A percentile compares a stretch with the other conserved stretches of the same genome.
These are phyloP conservation scores for Nautilus pompilius DNA, from an alignment of 1,140 invertebrate species.

Conservation along the genomic window DNA sequence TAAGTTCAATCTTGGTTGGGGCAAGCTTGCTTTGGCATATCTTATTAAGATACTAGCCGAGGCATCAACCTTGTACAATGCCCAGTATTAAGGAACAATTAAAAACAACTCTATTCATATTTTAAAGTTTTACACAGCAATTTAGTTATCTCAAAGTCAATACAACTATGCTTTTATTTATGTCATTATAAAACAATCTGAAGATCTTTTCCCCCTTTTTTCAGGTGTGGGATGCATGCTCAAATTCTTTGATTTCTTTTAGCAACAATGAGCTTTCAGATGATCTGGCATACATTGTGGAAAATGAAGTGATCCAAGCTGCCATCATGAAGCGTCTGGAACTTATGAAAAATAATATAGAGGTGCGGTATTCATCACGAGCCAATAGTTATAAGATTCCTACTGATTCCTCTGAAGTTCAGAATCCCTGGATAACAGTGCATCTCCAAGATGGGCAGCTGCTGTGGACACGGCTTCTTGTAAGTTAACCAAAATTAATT, in stretches of 20 bases:
- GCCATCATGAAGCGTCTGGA: slow-evolving; percentile 61
- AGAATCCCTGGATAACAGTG: slow-evolving; percentile 45
- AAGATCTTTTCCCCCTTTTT: slow-evolving; percentile 13
- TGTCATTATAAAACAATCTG: background rate
- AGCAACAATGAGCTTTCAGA: slow-evolving; percentile 70
- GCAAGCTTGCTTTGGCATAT: no score
- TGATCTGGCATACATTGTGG: slow-evolving; percentile 83
- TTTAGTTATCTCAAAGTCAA: no score
- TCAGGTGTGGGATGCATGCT: slow-evolving; percentile 87
- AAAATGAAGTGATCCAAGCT: slow-evolving; percentile 83
- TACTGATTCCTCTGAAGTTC: slow-evolving; percentile 10
- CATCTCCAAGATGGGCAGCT: slow-evolving; percentile 49
- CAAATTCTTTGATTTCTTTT: slow-evolving; percentile 83
- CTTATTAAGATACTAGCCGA: no score
- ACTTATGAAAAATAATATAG: slow-evolving; percentile 57
- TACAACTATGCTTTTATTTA: background rate
- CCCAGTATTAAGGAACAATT: no score
- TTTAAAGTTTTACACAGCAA: no score
- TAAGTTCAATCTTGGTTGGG: no score
- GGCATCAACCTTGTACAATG: no score
- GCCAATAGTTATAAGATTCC: slow-evolving; percentile 58
- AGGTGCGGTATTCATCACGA: slow-evolving; percentile 59
- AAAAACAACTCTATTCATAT: no score
- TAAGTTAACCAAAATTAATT: slow-evolving; percentile 33
- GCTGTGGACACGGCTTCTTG: slow-evolving; percentile 57